Base-by-base conservation (phyloP, 2,888 invertebrate genomes). In the Octodonta nipae region DNA sequence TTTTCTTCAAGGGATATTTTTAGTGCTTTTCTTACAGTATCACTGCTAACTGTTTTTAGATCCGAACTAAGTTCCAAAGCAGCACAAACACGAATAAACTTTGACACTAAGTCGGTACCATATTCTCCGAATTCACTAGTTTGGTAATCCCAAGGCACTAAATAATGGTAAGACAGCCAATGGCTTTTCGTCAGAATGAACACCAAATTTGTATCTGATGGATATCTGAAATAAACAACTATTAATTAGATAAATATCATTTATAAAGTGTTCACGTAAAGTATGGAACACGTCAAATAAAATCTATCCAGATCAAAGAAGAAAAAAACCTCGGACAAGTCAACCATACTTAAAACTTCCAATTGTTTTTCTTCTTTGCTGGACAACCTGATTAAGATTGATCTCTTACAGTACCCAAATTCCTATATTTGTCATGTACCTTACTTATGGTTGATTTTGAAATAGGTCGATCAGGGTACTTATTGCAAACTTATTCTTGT, bases 161-260 rank as follows among this genome's bases (percentile, higher is more conserved):
- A 51, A 47, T 86, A 85, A 51, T 87, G 86, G 52, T 83, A 87
- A 38, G 78, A 76, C 0, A 77, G 73, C 86, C 86, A 86, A 52
- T 78, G 77, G 2, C 75, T 76, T 55, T 78, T 81, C 3, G 71
- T 72, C 3, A 85, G 55, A 29, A 86, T 57, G 55, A 86, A 86
- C 5, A 85, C 75, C 40, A 74, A 62, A 54, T 82, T 83, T 3
- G 80, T 77, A 45, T 84, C 80, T 2, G 69, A 66, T 0, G 78
- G 75, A 41, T 66, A 74, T 52, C 79, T 80, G 62, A 30, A 50
- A 50, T 38, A 11, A 22, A 22, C 10, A 22, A 22, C 3, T 22
- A 20, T 6, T 22, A 13, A 24, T 27, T 14, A 24, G 3, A 28
- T 24, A 24, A 22, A 33, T 4, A 22, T 26, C 4, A 22, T 13